Base-by-base conservation (phyloP, 2,113 vertebrate species). In the Corythornis vintsioides region DNA sequence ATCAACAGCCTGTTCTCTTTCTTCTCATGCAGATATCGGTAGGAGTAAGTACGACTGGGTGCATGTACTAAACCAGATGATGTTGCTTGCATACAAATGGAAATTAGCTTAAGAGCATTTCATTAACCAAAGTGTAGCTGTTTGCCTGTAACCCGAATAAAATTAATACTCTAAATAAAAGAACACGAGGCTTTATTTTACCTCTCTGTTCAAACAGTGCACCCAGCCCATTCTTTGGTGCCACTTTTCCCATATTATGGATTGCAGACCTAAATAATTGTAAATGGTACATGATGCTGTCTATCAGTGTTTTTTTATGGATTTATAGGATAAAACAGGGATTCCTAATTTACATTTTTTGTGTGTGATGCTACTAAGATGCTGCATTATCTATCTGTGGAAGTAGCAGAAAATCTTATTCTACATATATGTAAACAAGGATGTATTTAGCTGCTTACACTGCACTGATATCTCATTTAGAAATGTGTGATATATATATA, bases 51-150 rank as follows among this genome's bases (percentile, higher is more conserved):
- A 83, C 3, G 94, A 86, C 72, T 90, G 91, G 95, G 93, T 96
- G 90, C 86, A 40, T 96, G 96, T 90, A 92, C 95, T 93, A 95
- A 96, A 97, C 91, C 92, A 69, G n/a, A 72, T 76, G 95, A 91
- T 65, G 83, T 92, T 96, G 82, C 97, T 96, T 97, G 97, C 97
- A 98, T 98, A 97, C 97, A 98, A 97, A 98, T 97, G 95, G 92
- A 97, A 97, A 97, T 97, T 96, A 97, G 94, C 95, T 95, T 93
- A 93, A 96, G 92, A 97, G 95, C 90, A 93, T 98, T 97, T 97
- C 96, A 96, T 97, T 98, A 97, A 94, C 92, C 94, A 94, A 96
- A 97, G 74, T 90, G 93, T 96, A 63, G 53, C 89, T 91, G 86
- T 92, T 97, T 97, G 87, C 83, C 84, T 66, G 74, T 95, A 95